These are phyloP conservation scores for Meteorus cinctellus DNA, from an alignment of 2,888 invertebrate genomes.

Conservation along the genomic window DNA sequence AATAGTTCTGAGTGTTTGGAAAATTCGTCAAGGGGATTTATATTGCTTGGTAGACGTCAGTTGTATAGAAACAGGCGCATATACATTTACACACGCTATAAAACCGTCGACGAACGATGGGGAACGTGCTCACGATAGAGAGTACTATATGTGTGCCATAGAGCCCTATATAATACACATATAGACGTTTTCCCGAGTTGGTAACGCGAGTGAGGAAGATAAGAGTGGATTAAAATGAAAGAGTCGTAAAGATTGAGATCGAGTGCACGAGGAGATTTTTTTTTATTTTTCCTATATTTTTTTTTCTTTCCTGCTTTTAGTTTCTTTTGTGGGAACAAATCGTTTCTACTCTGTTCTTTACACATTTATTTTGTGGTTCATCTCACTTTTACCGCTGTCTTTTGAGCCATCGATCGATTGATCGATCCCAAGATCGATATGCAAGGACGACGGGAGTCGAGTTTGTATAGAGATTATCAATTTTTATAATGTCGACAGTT, in stretches of 20 bases:
- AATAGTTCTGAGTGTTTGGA: slow-evolving; percentile 4
- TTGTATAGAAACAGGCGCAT: neutral
- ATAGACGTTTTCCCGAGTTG: slow-evolving; percentile 5
- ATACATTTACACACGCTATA: slow-evolving; percentile 16
- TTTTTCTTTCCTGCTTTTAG: neutral
- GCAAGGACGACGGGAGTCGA: slow-evolving; percentile 40
- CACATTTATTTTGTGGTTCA: neutral
- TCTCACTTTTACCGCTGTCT: neutral
- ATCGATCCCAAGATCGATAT: slow-evolving; percentile 36
- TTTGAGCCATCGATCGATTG: slow-evolving; percentile 8
- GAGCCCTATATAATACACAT: neutral
- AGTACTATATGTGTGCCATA: slow-evolving; percentile 7
- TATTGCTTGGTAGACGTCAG: neutral
- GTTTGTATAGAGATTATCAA: slow-evolving; percentile 33
- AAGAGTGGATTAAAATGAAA: slow-evolving; percentile 33
- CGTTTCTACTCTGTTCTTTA: neutral
- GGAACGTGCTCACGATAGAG: slow-evolving; percentile 7
- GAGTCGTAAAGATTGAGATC: slow-evolving; percentile 30
- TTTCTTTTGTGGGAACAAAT: slow-evolving; percentile 28
- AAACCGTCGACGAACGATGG: slow-evolving; percentile 30
- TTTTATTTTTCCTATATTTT: neutral
- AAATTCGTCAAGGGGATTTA: slow-evolving; percentile 31
- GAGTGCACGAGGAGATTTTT: slow-evolving; percentile 21
- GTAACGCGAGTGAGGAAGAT: neutral
- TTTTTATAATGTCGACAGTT: slow-evolving; percentile 31